Conservation (phyloP, 2,113 vertebrate species). For the Epinephelus moara region DNA sequence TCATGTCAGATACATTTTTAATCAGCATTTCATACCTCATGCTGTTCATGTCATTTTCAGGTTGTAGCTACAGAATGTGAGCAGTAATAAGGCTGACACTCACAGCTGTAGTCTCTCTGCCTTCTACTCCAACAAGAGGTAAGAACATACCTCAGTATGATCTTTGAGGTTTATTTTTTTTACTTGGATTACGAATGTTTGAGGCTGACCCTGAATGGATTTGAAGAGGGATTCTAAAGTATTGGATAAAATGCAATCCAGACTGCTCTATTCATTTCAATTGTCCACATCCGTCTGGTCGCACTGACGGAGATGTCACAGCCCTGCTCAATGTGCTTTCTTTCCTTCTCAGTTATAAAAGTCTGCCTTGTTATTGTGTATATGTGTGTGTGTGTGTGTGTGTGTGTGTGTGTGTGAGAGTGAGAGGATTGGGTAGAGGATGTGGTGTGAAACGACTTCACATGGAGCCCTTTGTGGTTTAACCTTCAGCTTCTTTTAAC, state of each 20-base stretch:
- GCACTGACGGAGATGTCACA: not conserved
- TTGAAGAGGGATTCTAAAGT: not conserved
- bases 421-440: not conserved
- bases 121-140: not conserved
- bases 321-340: not conserved
- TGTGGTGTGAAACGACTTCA: constrained; percentile 48
- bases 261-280: not conserved
- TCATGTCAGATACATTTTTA: not conserved
- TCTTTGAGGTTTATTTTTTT: not conserved
- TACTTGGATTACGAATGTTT: not conserved
- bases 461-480: constrained; percentile 65
- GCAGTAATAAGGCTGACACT: not conserved
- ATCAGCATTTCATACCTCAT: not conserved
- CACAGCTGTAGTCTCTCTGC: not conserved
- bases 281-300: not conserved
- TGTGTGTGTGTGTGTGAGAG: not conserved
- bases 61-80: constrained; percentile 2
- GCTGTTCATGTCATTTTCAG: not conserved
- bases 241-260: not conserved
- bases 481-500: constrained; percentile 82
- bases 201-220: not conserved
- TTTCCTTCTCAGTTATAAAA: constrained; percentile 9
- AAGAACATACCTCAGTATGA: not conserved
- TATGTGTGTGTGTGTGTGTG: not conserved
- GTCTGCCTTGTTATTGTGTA: constrained; percentile 13